Percentiles rank a stretch among this genome's conserved stretches.
Conservation (phyloP, 2,113 vertebrate species). For the Scomber japonicus region DNA sequence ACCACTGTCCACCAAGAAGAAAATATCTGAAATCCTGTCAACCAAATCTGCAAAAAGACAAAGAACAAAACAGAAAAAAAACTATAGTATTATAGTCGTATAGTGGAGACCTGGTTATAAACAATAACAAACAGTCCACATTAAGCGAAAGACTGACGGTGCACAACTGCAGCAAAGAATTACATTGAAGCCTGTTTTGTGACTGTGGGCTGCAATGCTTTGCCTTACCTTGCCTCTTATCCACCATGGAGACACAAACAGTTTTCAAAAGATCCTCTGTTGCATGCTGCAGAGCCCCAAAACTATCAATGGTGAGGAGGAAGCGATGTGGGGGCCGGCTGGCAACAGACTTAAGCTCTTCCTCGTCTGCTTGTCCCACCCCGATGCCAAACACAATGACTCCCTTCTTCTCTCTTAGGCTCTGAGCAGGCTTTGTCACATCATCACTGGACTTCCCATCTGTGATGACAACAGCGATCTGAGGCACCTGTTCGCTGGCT, state of each 20-base stretch:
- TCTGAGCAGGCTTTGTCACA: constrained; percentile 68
- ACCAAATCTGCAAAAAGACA: constrained; percentile 73
- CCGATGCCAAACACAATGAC: constrained; percentile 86
- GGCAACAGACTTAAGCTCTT: constrained; percentile 81
- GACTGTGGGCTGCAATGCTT: no score
- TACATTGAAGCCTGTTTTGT: no score
- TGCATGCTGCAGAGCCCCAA: constrained; percentile 77
- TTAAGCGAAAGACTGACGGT: no score
- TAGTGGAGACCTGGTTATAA: no score
- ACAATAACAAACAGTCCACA: no score
- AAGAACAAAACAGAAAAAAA: not conserved
- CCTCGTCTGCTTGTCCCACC: constrained; percentile 73
- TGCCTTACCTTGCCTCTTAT: constrained; percentile 79
- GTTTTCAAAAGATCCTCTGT: constrained; percentile 73
- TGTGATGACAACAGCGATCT: constrained; percentile 87
- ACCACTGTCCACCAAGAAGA: constrained; percentile 88
- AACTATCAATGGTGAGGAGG: constrained; percentile 75
- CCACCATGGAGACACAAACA: constrained; percentile 81
- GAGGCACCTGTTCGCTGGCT: constrained; percentile 77
- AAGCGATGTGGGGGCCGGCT: constrained; percentile 84
- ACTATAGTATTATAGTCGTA: no score
- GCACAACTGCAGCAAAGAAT: no score
- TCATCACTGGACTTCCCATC: constrained; percentile 85
- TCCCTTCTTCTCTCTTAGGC: constrained; percentile 74
- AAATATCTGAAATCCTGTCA: constrained; percentile 85